Evolutionary conservation across 2,888 invertebrate species (phyloP).

Genomic region (Spicauda simplicius): DNA sequence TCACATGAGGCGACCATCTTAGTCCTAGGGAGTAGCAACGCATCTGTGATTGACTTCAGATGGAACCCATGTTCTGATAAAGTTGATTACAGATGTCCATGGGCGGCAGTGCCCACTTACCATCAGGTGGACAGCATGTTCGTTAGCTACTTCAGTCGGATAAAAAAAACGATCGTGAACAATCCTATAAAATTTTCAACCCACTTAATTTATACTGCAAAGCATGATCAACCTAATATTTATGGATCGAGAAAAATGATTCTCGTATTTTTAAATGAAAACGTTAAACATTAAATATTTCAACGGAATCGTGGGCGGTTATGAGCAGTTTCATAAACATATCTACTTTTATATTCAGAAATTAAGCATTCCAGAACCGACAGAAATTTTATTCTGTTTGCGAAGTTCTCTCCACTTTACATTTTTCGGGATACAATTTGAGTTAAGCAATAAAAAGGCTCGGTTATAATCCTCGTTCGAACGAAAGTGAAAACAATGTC

Average conservation of each 20-base stretch:
- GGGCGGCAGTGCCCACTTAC: too few relatives aligned
- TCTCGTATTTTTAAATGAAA: neutral
- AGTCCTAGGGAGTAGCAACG: too few relatives aligned
- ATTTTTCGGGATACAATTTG: slow-evolving; percentile 17
- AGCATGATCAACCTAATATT: too few relatives aligned
- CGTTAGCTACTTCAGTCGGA: too few relatives aligned
- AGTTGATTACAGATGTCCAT: too few relatives aligned
- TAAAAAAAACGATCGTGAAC: too few relatives aligned
- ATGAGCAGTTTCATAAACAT: slow-evolving; percentile 33
- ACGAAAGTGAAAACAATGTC: neutral
- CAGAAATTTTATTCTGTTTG: slow-evolving; percentile 29
- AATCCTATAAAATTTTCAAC: too few relatives aligned
- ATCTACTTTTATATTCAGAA: slow-evolving; percentile 30
- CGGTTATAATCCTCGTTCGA: neutral
- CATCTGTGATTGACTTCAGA: too few relatives aligned
- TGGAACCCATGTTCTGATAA: too few relatives aligned
- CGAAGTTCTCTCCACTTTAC: slow-evolving; percentile 13
- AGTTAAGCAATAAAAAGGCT: slow-evolving; percentile 13
- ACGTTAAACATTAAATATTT: slow-evolving; percentile 10
- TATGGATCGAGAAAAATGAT: neutral
- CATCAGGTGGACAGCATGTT: too few relatives aligned
- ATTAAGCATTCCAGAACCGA: slow-evolving; percentile 29
- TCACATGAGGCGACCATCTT: too few relatives aligned
- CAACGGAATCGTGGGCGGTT: slow-evolving; percentile 17
- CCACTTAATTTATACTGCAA: too few relatives aligned